phyloP scores from a whole-genome alignment of 1,140 invertebrate species.

The Pogonomyrmex barbatus region DNA sequence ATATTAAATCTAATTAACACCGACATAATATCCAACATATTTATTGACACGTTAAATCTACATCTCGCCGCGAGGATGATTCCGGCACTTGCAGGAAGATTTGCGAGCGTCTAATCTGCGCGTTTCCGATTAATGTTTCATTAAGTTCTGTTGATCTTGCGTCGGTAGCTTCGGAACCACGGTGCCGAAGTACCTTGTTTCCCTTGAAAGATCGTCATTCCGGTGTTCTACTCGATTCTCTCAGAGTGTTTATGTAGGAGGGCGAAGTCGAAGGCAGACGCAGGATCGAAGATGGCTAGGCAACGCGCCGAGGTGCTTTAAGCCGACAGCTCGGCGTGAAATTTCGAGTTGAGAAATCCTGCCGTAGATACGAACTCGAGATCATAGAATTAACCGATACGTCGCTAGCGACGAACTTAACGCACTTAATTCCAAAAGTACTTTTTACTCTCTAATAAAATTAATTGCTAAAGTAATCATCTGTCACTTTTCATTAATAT shows the following conservation, averaged over 20 bases:
- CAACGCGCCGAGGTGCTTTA: slow-evolving; percentile 68
- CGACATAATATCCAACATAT: slow-evolving; percentile 11
- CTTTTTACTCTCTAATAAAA: background rate
- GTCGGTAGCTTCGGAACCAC: slow-evolving; percentile 56
- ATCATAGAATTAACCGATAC: slow-evolving; percentile 47
- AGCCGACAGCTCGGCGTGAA: slow-evolving; percentile 70
- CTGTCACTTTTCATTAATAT: background rate
- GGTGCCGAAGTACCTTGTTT: slow-evolving; percentile 50
- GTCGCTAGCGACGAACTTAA: slow-evolving; percentile 5
- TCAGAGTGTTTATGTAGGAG: slow-evolving; percentile 71
- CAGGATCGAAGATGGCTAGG: slow-evolving; percentile 69
- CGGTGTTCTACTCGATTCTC: slow-evolving; percentile 65
- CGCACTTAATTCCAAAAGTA: background rate
- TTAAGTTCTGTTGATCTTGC: slow-evolving; percentile 62
- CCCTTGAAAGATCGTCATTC: slow-evolving; percentile 54
- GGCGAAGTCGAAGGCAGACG: slow-evolving; percentile 73
- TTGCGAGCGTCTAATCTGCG: slow-evolving; percentile 56
- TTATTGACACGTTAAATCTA: slow-evolving; percentile 49
- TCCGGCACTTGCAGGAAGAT: slow-evolving; percentile 42
- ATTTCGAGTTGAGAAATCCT: slow-evolving; percentile 63
- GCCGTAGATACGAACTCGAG: slow-evolving; percentile 30
- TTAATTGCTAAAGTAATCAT: background rate
- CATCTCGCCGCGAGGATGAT: background rate
- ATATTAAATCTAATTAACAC: slow-evolving; percentile 21
- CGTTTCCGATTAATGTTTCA: slow-evolving; percentile 65